Percentiles rank a stretch among this genome's conserved stretches.
These are phyloP conservation scores for Ctenomys sociabilis DNA, from an alignment of 2,113 vertebrate species.

Conservation along the genomic window DNA sequence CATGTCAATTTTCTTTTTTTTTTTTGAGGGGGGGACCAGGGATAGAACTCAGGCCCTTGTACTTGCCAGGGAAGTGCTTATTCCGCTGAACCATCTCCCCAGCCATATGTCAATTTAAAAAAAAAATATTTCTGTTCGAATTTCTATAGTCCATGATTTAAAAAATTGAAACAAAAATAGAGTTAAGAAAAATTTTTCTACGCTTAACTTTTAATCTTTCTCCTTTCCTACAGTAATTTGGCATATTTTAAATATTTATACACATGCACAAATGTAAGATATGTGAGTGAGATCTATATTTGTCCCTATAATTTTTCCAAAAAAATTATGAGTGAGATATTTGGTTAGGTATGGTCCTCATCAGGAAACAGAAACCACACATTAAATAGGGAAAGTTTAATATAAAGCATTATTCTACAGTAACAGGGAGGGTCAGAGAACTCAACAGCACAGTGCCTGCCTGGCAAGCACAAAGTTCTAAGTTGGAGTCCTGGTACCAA, in stretches of 20 bases:
- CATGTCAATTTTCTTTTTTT: background rate
- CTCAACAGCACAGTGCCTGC: no score
- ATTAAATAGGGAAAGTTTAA: background rate
- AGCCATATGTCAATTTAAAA: background rate
- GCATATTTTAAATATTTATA: background rate
- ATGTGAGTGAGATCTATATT: background rate
- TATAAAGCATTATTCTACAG: background rate
- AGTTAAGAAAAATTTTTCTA: background rate
- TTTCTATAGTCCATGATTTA: background rate
- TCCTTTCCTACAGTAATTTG: slow-evolving; percentile 22
- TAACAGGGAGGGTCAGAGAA: background rate
- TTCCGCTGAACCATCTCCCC: no score
- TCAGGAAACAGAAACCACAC: background rate
- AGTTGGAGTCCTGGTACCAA: no score
- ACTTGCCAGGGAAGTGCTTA: no score
- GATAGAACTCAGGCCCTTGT: no score
- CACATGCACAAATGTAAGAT: background rate
- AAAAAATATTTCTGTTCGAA: background rate
- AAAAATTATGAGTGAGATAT: background rate
- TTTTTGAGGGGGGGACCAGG: no score
- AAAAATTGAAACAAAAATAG: background rate
- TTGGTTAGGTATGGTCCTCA: background rate
- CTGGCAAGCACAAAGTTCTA: no score
- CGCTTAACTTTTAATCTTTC: background rate
- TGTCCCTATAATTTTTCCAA: background rate